These are phyloP conservation scores for Chiridota heheva DNA, from an alignment of 35 echinoderm and acorn worm species.

Conservation along the genomic window DNA sequence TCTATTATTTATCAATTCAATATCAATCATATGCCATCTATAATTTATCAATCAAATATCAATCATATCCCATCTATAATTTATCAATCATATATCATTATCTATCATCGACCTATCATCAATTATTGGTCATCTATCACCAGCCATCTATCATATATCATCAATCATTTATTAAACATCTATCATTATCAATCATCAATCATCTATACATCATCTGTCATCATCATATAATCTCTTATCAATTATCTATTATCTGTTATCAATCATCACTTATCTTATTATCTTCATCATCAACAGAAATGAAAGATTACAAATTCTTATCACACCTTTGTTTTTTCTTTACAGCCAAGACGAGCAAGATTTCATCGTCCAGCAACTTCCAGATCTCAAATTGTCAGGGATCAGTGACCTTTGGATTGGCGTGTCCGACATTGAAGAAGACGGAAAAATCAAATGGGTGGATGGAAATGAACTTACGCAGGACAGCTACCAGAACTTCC, in stretches of 20 bases:
- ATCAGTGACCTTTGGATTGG: conserved; percentile 60
- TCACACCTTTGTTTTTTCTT: background rate
- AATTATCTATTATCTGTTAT: too few relatives aligned
- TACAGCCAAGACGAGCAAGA: conserved; percentile 53
- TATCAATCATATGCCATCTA: too few relatives aligned
- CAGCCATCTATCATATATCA: too few relatives aligned
- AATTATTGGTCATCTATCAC: too few relatives aligned
- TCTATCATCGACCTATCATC: too few relatives aligned
- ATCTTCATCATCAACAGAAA: too few relatives aligned
- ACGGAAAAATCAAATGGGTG: conserved; percentile 39
- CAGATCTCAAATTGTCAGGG: conserved; percentile 12
- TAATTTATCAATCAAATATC: too few relatives aligned
- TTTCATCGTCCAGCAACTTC: conserved; percentile 40
- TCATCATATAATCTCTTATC: background rate
- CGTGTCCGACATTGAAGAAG: conserved; percentile 36
- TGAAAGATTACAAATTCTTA: background rate
- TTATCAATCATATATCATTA: too few relatives aligned
- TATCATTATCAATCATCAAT: too few relatives aligned
- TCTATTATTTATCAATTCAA: background rate
- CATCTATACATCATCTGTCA: too few relatives aligned
- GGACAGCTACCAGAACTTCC: conserved; percentile 42
- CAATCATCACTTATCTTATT: background rate
- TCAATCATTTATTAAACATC: too few relatives aligned
- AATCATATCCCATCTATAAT: too few relatives aligned
- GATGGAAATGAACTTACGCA: conserved; percentile 17